Evolutionary conservation across 1,140 invertebrate genomes (phyloP).

Genomic region (Zaprionus tsacasi): DNA sequence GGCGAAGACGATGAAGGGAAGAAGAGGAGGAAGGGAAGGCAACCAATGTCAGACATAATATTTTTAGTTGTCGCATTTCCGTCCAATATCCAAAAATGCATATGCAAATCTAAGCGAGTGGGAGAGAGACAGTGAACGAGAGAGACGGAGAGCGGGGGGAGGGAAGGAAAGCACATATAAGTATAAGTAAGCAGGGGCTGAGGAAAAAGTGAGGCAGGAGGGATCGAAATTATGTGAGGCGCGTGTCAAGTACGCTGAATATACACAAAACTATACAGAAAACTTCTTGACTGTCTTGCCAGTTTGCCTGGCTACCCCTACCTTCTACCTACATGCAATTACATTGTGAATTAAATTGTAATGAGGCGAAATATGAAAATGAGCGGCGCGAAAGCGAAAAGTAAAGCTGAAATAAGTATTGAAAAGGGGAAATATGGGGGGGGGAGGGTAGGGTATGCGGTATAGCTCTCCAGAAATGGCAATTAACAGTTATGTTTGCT

Average conservation of each 20-base stretch:
- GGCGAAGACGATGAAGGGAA: not conserved
- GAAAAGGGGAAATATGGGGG: not conserved
- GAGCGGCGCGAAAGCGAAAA: constrained; percentile 18
- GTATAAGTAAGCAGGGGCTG: constrained; percentile 40
- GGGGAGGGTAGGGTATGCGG: not conserved
- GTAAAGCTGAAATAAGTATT: constrained; percentile 17
- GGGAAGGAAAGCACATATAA: constrained; percentile 45
- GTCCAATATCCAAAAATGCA: constrained; percentile 73
- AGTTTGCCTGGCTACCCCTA: not conserved
- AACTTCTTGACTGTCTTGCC: constrained; percentile 21
- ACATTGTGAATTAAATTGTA: constrained; percentile 83
- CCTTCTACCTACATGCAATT: too few species aligned
- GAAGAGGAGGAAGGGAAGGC: constrained; percentile 23
- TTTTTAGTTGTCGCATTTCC: constrained; percentile 77
- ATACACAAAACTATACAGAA: constrained; percentile 20
- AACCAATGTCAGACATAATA: constrained; percentile 50
- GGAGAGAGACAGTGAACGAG: not conserved
- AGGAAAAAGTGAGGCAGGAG: constrained; percentile 30
- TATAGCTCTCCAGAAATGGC: constrained; percentile 59
- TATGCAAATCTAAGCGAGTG: constrained; percentile 49
- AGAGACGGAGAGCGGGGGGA: not conserved
- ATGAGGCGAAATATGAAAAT: constrained; percentile 80
- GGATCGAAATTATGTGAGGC: constrained; percentile 71
- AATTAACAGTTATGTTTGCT: constrained; percentile 82
- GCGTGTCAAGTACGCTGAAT: constrained; percentile 71